phyloP scores from a whole-genome alignment of 2,113 vertebrate genomes.

The Pelecanus crispus region DNA sequence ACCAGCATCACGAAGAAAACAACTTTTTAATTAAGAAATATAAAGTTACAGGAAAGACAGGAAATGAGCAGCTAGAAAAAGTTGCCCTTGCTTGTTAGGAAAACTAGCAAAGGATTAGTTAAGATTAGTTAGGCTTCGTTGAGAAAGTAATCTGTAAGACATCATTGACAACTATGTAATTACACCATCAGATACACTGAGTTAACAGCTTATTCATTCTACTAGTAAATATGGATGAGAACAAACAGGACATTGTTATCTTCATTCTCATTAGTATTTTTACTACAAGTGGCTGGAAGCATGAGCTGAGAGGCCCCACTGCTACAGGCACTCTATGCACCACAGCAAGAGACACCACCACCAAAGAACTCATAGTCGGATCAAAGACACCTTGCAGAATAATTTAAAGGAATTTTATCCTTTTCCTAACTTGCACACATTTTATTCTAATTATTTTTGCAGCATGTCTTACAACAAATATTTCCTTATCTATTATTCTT shows the following conservation, averaged over 20 bases:
- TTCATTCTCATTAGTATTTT: conserved; percentile 1
- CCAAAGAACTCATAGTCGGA: neutral
- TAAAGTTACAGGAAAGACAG: neutral
- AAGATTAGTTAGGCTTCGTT: neutral
- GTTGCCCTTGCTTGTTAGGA: neutral
- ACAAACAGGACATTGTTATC: neutral
- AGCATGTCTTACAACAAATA: neutral
- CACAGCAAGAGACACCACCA: neutral
- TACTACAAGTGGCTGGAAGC: neutral
- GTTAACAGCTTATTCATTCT: neutral
- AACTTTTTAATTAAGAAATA: neutral
- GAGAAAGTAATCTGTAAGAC: neutral
- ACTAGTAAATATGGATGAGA: neutral
- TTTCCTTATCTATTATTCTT: neutral
- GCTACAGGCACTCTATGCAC: neutral
- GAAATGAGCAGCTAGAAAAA: neutral
- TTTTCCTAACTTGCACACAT: neutral
- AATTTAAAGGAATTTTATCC: neutral
- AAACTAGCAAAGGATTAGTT: neutral
- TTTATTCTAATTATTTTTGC: neutral
- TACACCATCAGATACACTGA: neutral
- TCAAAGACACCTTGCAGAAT: neutral
- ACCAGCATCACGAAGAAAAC: neutral
- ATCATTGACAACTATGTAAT: neutral
- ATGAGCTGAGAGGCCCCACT: neutral